Percentiles rank a stretch among this genome's conserved stretches.
These are phyloP conservation scores for Labeo calbasu DNA, from an alignment of 2,797 vertebrate genomes.

Conservation along the genomic window DNA sequence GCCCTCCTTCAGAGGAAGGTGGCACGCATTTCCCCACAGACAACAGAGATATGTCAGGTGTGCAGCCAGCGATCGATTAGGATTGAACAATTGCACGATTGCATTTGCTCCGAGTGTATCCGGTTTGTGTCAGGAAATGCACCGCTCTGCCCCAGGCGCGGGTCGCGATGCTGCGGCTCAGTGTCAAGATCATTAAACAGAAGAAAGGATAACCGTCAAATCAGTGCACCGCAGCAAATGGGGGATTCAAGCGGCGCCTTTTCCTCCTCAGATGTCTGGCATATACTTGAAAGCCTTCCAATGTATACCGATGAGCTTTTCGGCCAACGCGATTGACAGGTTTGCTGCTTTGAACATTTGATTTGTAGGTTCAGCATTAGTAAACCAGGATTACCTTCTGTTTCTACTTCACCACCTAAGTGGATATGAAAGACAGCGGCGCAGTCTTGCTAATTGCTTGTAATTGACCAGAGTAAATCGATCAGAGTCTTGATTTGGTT, in stretches of 20 bases:
- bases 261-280: constrained; percentile 24
- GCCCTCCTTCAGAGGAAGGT: background rate
- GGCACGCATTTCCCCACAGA: constrained; percentile 2
- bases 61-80: constrained; percentile 45
- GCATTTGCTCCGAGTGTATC: constrained; percentile 44
- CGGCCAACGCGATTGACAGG: constrained; percentile 25
- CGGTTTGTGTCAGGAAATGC: constrained; percentile 33
- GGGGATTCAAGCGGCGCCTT: constrained; percentile 10
- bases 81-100: constrained; percentile 46
- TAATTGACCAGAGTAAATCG: constrained; percentile 48
- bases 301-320: constrained; percentile 13
- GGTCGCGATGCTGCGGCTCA: constrained; percentile 25
- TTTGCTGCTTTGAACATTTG: constrained; percentile 34
- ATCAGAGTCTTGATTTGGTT: constrained; percentile 46
- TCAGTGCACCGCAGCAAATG: constrained; percentile 30
- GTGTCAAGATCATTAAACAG: constrained; percentile 50
- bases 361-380: constrained; percentile 10
- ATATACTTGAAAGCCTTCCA: constrained; percentile 38
- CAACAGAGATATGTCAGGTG: constrained; percentile 45
- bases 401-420: constrained; percentile 31
- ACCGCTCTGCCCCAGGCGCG: constrained; percentile 17
- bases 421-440: constrained; percentile 38
- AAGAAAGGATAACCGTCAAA: constrained; percentile 43
- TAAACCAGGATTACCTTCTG: constrained; percentile 37
- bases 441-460: constrained; percentile 46